Conservation (phyloP, 2,113 vertebrate genomes). For the Zosterops japonicus region DNA sequence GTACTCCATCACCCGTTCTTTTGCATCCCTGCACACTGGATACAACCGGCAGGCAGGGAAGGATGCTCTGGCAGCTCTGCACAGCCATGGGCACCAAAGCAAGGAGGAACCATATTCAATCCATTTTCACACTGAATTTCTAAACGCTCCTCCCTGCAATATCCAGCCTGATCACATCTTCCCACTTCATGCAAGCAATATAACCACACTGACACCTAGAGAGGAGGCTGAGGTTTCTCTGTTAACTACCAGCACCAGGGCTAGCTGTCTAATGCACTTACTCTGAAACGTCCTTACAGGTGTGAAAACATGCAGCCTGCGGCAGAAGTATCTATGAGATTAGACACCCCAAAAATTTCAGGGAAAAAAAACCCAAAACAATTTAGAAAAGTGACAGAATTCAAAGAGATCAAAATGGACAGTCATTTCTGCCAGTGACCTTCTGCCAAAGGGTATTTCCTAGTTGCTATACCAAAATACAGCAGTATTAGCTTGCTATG, state of each 20-base stretch:
- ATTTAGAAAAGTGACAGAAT: neutral
- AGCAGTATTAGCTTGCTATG: neutral
- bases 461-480: neutral
- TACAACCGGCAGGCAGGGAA: too few relatives aligned
- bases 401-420: neutral
- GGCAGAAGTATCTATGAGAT: neutral
- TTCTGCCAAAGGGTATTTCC: neutral
- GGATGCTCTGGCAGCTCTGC: neutral
- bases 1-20: accelerated
- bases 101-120: neutral
- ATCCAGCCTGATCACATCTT: neutral
- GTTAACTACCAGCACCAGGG: neutral
- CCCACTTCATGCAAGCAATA: neutral
- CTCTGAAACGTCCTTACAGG: neutral
- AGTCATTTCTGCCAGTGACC: neutral
- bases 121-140: neutral
- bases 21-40: accelerated
- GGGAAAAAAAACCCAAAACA: accelerated
- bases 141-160: neutral
- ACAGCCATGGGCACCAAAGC: neutral
- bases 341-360: neutral
- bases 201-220: neutral
- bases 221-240: neutral
- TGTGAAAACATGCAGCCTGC: accelerated
- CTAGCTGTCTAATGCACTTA: neutral